A percentile compares a stretch with the other conserved stretches of the same genome.
Conservation (phyloP, 1,140 invertebrate genomes). For the Drosophila insularis region DNA sequence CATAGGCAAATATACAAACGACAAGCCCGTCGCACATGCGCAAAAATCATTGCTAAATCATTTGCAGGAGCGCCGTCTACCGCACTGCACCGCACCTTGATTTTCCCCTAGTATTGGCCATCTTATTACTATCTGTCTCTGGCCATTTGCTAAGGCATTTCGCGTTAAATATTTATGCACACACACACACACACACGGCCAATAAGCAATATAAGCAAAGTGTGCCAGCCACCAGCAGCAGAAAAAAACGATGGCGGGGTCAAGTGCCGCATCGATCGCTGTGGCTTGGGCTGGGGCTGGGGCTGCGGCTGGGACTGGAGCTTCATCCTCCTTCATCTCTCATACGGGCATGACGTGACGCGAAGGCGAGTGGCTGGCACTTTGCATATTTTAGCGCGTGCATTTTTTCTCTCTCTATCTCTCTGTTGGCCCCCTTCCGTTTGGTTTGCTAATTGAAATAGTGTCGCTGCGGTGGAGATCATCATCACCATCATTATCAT, state of each 20-base stretch:
- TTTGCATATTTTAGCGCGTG: conserved; percentile 78
- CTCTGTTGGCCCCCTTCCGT: conserved; percentile 1
- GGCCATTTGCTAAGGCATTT: conserved; percentile 62
- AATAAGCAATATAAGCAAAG: conserved; percentile 73
- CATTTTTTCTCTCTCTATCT: conserved; percentile 26
- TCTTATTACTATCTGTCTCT: conserved; percentile 23
- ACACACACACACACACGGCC: conserved; percentile 46
- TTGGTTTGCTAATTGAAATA: conserved; percentile 75
- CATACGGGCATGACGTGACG: conserved; percentile 49
- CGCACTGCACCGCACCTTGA: conserved; percentile 10
- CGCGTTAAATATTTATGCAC: conserved; percentile 75
- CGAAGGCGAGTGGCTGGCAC: conserved; percentile 64
- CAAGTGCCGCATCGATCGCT: conserved; percentile 60
- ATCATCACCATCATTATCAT: not conserved
- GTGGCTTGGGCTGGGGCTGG: not conserved
- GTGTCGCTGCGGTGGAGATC: conserved; percentile 48
- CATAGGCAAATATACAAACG: conserved; percentile 36
- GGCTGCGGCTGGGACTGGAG: conserved; percentile 7
- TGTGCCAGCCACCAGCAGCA: conserved; percentile 60
- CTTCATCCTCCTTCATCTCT: conserved; percentile 22
- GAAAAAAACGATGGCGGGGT: conserved; percentile 47
- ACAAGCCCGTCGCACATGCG: conserved; percentile 52
- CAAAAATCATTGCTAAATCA: conserved; percentile 48
- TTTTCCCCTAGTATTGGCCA: conserved; percentile 6
- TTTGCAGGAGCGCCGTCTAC: conserved; percentile 58